Evolutionary conservation across 1,140 invertebrate species (phyloP), one percentile per base, ranked within the genome.

Genomic region (Holotrichia oblita): DNA sequence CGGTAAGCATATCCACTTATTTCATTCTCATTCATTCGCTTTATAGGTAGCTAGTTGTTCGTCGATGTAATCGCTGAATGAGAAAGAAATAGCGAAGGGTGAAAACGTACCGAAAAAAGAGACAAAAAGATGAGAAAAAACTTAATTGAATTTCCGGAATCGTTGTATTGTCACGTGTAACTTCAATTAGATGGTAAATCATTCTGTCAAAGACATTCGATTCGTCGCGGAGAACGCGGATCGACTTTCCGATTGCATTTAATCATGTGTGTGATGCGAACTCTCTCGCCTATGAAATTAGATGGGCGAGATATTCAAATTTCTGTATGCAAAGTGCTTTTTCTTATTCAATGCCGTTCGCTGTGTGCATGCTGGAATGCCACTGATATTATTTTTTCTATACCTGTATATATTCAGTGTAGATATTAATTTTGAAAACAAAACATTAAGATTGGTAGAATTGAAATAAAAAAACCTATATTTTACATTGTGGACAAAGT

Each of bases 121-220:
- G 61, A 69, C 2, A 34, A 27, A 69, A 20, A 27, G 61, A 55
- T 6, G 17, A n/a, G 17, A 55, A 55, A 55, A 27, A 69, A 9
- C 17, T 69, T 69, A 69, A 69, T 69, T 69, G 61, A 69, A 69
- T 69, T 27, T 69, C 61, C 61, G 17, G 27, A 69, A 69, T 69
- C 61, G 61, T 69, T 69, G 20, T 69, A 69, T 69, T 69, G 61
- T 69, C 61, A 69, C 61, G 61, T 69, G 61, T 69, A 69, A 69
- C 61, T 69, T 69, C 61, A 69, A 69, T 69, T 69, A 69, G 61
- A 34, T 22, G 61, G 61, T 69, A 69, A 69, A 69, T 69, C 61
- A 69, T 69, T 34, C 61, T 69, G 61, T 69, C 61, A 69, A 69
- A 69, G 61, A 69, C 61, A 69, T 69, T 69, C 61, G 61, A 22